A percentile compares a stretch with the other conserved stretches of the same genome.
phyloP scores from a whole-genome alignment of 30 jellyfish, hydroid and myxozoan genomes.

The Turritopsis rubra region DNA sequence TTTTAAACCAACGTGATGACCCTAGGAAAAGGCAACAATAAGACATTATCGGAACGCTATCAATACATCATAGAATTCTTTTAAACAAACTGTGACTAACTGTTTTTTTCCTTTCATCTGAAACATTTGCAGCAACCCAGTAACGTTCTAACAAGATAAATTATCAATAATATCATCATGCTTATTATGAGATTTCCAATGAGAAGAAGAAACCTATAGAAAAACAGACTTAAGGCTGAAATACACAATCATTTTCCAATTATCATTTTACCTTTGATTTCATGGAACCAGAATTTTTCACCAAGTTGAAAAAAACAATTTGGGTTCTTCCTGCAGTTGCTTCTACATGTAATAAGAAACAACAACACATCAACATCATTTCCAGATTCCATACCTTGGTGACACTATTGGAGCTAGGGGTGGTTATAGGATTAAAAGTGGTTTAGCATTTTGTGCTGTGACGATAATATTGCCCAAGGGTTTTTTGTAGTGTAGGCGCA shows the following conservation, averaged over 20 bases:
- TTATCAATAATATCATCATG: not conserved
- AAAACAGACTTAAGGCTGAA: too few species aligned
- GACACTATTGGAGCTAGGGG: too few species aligned
- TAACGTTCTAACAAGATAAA: slow-evolving; percentile 30
- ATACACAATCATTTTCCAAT: too few species aligned
- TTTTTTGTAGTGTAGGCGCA: too few species aligned
- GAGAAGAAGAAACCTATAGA: too few species aligned
- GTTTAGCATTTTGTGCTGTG: too few species aligned
- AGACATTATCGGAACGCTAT: not conserved
- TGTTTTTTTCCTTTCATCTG: slow-evolving; percentile 37
- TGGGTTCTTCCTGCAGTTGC: slow-evolving; percentile 72
- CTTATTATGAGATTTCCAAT: not conserved
- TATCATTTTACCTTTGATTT: slow-evolving; percentile 84
- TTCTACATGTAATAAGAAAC: slow-evolving; percentile 17
- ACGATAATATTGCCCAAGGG: too few species aligned
- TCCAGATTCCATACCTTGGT: too few species aligned
- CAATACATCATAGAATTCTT: not conserved
- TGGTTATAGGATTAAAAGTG: too few species aligned
- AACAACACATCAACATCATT: too few species aligned
- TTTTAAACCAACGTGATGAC: slow-evolving; percentile 78
- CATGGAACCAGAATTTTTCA: slow-evolving; percentile 69
- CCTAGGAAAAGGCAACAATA: slow-evolving; percentile 55
- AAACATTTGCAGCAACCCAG: slow-evolving; percentile 53
- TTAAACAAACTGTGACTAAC: slow-evolving; percentile 6
- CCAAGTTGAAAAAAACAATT: slow-evolving; percentile 63